Evolutionary conservation across 35 echinoderm and acorn worm genomes (phyloP).

Genomic region (Holothuria glaberrima): DNA sequence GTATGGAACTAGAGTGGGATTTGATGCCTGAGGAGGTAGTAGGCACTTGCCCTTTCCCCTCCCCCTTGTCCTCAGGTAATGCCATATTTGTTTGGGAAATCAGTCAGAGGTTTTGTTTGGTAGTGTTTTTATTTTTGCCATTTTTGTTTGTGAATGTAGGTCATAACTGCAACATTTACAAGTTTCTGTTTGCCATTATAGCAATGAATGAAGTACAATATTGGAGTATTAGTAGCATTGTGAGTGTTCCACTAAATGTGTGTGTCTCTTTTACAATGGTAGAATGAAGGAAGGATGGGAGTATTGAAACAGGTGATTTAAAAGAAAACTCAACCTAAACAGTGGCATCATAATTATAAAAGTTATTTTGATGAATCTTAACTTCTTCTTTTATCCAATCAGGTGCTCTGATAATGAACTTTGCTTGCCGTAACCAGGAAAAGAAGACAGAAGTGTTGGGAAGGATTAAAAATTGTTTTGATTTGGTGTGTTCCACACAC

Average conservation of each 20-base stretch:
- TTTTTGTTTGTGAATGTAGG: too few species aligned
- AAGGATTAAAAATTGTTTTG: constrained; percentile 68
- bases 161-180: too few species aligned
- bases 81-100: too few species aligned
- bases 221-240: not conserved
- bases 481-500: constrained; percentile 5
- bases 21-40: too few species aligned
- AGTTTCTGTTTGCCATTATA: not conserved
- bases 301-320: not conserved
- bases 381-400: not conserved
- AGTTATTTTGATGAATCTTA: not conserved
- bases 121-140: too few species aligned
- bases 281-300: too few species aligned
- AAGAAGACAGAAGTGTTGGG: constrained; percentile 57
- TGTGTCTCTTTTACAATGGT: not conserved
- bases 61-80: too few species aligned
- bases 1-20: too few species aligned
- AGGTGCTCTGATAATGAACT: constrained; percentile 76
- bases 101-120: too few species aligned
- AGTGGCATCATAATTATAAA: not conserved
- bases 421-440: constrained; percentile 72
- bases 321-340: not conserved
- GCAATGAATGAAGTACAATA: not conserved
- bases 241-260: not conserved
- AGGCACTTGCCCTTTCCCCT: too few species aligned